Evolutionary conservation across 92 coral and sea anemone genomes (phyloP).

Genomic region (Desmophyllum pertusum): DNA sequence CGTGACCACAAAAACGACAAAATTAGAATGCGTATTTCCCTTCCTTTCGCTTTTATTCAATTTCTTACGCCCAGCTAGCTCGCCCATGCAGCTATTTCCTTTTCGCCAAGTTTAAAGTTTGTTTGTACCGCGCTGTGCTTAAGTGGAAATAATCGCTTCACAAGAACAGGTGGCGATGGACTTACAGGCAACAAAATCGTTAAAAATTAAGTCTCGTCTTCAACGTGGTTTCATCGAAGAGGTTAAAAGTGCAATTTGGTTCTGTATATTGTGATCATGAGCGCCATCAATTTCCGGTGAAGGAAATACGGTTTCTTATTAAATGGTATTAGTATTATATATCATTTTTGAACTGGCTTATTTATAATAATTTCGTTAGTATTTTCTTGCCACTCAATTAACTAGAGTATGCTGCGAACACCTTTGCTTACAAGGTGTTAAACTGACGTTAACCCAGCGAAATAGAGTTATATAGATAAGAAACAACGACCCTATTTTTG

Average conservation of each 20-base stretch:
- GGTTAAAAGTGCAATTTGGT: no score
- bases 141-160: background rate
- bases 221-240: background rate
- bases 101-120: background rate
- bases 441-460: background rate
- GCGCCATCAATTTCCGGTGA: background rate
- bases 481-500: background rate
- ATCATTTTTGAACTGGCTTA: no score
- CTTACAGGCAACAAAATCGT: background rate
- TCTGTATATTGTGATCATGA: no score
- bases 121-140: no score
- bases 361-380: no score
- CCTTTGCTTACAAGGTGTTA: background rate
- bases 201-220: background rate
- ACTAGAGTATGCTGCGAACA: background rate
- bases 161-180: background rate
- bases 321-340: background rate
- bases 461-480: background rate
- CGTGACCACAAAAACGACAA: background rate
- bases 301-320: background rate
- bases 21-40: background rate
- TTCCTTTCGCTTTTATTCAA: background rate
- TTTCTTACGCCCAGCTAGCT: background rate
- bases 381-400: background rate
- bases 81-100: background rate